Percentiles rank a stretch among this genome's conserved stretches.
Evolutionary conservation across 2,113 vertebrate genomes (phyloP).

Genomic region (Ctenomys sociabilis): DNA sequence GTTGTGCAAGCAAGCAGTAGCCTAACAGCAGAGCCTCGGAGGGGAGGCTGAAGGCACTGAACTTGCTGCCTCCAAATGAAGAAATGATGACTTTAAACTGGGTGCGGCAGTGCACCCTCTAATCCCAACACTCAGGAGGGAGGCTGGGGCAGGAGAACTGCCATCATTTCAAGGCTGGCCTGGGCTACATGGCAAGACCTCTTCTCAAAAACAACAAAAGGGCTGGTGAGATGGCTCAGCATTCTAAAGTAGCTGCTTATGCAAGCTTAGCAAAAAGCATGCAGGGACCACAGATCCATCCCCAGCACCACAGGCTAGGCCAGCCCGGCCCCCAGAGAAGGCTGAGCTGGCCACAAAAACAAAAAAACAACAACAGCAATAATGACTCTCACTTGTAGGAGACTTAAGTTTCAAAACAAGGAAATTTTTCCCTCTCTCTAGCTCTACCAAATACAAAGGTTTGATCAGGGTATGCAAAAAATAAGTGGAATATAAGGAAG

Average conservation of each 20-base stretch:
- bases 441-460: slow-evolving; percentile 26
- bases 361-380: no score
- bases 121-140: not conserved
- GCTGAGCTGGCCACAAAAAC: no score
- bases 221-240: no score
- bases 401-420: not conserved
- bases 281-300: no score
- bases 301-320: no score
- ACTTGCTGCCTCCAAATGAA: not conserved
- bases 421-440: not conserved
- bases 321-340: no score
- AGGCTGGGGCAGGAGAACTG: not conserved
- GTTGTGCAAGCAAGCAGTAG: not conserved
- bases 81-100: not conserved
- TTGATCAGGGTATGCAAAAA: slow-evolving; percentile 13
- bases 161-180: not conserved
- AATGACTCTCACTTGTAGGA: not conserved
- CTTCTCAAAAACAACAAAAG: not conserved
- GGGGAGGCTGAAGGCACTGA: not conserved
- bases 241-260: no score
- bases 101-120: not conserved
- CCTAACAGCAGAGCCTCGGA: not conserved
- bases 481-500: slow-evolving; percentile 11
- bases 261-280: no score
- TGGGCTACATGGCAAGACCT: not conserved